Evolutionary conservation across 2,113 vertebrate genomes (phyloP), one percentile per base, ranked within the genome.

Genomic region (Thinocorus orbignyianus): DNA sequence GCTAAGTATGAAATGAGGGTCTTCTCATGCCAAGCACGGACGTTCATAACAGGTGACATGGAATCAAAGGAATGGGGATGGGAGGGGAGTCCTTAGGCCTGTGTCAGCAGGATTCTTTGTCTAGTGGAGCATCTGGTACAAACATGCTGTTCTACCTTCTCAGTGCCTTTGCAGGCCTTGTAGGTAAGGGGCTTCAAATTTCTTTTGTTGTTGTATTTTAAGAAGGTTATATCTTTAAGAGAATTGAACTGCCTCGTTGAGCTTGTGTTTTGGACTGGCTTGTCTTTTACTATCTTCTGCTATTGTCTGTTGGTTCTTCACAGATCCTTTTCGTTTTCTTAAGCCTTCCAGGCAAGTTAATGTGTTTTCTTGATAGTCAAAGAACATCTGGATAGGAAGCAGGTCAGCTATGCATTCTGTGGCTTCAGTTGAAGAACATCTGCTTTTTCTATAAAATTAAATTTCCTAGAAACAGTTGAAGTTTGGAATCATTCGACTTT

Each of bases 111-210:
- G 49, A 66, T 93, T 82, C 25, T 87, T 64, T 91, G 71, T 52
- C 62, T 77, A 51, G 54, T 37, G 74, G 17, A 95, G 58, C 92
- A 95, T 95, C 90, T 96, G 94, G 62, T 91, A 70, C 16, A 93
- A 94, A 86, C 55, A 62, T 93, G 87, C 81, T 80, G 74, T 84
- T 62, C 52, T 91, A 15, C 71, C 87, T 82, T 90, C 54, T 57
- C 22, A 42, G 23, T 62, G 80, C 71, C 44, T 88, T 82, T 83
- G 31, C 62, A 81, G 49, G 17, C 48, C 24, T 64, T 3, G 0
- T 17, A 69, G 37, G 37, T 60, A 54, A 84, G 31, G 8, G 22
- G 15, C 46, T 70, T 96, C 37, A 28, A 48, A 69, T 81, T 37
- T 18, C 10, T n/a, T 31, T 52, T 26, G 25, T 35, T 3, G 18